Conservation (phyloP, 2,797 vertebrate genomes). For the Myotis findleyi region DNA sequence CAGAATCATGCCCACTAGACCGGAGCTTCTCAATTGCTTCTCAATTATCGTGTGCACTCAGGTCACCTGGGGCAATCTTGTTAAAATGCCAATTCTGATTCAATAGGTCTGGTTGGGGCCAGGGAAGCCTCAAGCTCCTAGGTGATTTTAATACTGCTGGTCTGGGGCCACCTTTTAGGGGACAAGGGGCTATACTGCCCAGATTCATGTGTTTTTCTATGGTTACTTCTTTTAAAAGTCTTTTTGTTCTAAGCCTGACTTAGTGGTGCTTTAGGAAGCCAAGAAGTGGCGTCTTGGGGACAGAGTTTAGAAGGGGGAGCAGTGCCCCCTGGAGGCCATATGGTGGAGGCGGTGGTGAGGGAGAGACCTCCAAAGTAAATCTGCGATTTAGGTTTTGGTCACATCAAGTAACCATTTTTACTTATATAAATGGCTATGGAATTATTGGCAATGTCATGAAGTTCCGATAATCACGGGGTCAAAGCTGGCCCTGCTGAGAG, state of each 20-base stretch:
- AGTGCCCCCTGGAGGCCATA: slow-evolving; percentile 52
- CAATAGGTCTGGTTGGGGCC: neutral
- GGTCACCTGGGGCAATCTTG: neutral
- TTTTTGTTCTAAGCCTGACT: neutral
- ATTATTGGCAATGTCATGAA: neutral
- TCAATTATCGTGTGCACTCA: rapidly evolving
- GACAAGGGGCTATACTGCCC: neutral
- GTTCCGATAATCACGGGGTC: neutral
- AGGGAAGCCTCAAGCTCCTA: neutral
- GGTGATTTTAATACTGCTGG: neutral
- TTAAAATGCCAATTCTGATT: neutral
- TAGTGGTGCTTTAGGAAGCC: neutral
- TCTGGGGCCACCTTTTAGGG: neutral
- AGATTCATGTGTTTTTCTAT: neutral
- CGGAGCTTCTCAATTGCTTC: neutral
- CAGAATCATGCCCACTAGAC: neutral
- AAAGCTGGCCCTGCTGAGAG: neutral
- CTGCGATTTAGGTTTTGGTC: neutral
- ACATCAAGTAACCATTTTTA: neutral
- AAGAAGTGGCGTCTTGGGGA: neutral
- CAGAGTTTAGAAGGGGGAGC: slow-evolving; percentile 17
- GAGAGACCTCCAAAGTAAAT: neutral
- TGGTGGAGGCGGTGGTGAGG: neutral
- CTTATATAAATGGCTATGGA: neutral
- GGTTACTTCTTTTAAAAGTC: neutral